Conservation (phyloP, 2,888 invertebrate species). For the Ophion obscuratus region DNA sequence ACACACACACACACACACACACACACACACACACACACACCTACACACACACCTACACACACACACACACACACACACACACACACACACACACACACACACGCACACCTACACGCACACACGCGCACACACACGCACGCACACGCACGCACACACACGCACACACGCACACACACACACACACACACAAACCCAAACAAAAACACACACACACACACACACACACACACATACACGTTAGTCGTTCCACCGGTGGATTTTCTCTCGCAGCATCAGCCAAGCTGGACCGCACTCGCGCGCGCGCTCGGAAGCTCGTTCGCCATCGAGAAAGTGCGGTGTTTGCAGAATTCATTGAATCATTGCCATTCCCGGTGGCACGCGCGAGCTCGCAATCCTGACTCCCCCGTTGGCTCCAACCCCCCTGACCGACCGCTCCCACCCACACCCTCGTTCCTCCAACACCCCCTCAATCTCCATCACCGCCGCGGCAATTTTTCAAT, state of each 20-base stretch:
- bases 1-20: too few species aligned
- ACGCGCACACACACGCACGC: background rate
- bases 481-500: slow-evolving; percentile 68
- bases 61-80: background rate
- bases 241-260: slow-evolving; percentile 20
- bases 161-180: background rate
- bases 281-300: slow-evolving; percentile 18
- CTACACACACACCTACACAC: background rate
- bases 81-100: background rate
- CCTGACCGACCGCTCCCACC: slow-evolving; percentile 4
- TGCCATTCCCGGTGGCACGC: slow-evolving; percentile 70
- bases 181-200: slow-evolving; percentile 6
- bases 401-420: slow-evolving; percentile 28
- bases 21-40: too few species aligned
- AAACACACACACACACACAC: slow-evolving; percentile 1
- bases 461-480: slow-evolving; percentile 53
- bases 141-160: slow-evolving; percentile 3
- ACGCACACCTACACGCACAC: background rate
- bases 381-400: slow-evolving; percentile 32
- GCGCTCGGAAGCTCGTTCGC: slow-evolving; percentile 26
- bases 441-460: slow-evolving; percentile 32
- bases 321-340: slow-evolving; percentile 71
- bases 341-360: slow-evolving; percentile 74
- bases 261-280: slow-evolving; percentile 27
- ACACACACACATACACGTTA: background rate